Base-by-base conservation (phyloP, 2,888 invertebrate species). In the Xanthorhoe designata region DNA sequence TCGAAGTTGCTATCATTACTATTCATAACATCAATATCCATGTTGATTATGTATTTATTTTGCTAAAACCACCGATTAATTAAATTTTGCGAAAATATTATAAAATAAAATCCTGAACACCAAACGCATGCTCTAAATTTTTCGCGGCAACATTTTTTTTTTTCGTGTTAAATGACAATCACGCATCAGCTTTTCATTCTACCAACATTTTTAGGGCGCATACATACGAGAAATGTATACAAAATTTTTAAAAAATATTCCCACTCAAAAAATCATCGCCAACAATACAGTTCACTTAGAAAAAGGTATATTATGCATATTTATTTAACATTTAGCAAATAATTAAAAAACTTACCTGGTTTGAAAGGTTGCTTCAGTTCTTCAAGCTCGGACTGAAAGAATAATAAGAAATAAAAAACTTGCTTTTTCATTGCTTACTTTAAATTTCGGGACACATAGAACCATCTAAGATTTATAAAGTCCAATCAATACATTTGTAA, bases 321-420 rank as follows among this genome's bases (percentile, higher is more conserved):
- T n/a, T n/a, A n/a, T 45, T 15, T n/a, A 13, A 45, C n/a, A 38
- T 10, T 38, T 38, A 38, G 35, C 8, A 38, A 9, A 8, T 35
- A 35, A 38, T 38, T 1, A 9, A 38, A 13, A 7, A 9, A 74
- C 87, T 86, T 78, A 92, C 92, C 91, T 69, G 86, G 78, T 75
- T 82, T 84, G 64, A 89, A 90, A 0, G 92, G 90, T 70, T 90
- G 89, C 65, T 92, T 91, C 47, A 93, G 66, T 60, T 90, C 89
- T 78, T 91, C 91, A 1, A 93, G 75, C 71, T 93, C 92, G 0
- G 85, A 79, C 93, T 93, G 87, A 19, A 89, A 89, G 38, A 42
- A 13, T 3, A 24, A 24, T 24, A 24, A 24, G 24, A 24, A 1
- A 13, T 13, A 42, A 42, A 13, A 42, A 42, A 8, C 8, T 42